Evolutionary conservation across 2,797 vertebrate species (phyloP).

Genomic region (Acrossocheilus wenchowensis): DNA sequence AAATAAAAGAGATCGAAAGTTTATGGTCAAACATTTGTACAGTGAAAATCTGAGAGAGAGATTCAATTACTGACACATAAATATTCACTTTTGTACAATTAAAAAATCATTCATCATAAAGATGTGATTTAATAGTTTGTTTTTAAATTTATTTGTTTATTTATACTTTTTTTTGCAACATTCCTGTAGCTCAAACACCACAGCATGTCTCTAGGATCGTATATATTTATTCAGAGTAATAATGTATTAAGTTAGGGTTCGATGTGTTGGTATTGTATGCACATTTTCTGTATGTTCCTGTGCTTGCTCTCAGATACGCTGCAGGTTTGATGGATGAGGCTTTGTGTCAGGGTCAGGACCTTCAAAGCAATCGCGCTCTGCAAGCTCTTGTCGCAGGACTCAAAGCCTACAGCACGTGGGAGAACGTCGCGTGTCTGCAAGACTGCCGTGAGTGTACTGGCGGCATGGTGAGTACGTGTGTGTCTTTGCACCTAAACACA

Average conservation of each 20-base stretch:
- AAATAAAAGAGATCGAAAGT: neutral
- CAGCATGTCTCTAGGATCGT: neutral
- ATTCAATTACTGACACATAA: neutral
- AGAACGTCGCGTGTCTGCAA: slow-evolving; percentile 71
- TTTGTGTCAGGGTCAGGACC: slow-evolving; percentile 66
- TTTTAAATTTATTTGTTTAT: neutral
- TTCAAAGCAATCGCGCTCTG: slow-evolving; percentile 60
- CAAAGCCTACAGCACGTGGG: slow-evolving; percentile 76
- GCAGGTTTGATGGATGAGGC: slow-evolving; percentile 69
- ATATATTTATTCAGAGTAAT: neutral
- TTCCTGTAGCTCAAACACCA: neutral
- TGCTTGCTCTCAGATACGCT: slow-evolving; percentile 61
- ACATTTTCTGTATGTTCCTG: neutral
- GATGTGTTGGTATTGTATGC: neutral
- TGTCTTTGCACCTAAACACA: neutral
- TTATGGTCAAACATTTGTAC: neutral
- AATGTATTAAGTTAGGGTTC: neutral
- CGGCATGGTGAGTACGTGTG: slow-evolving; percentile 67
- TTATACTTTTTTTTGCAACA: neutral
- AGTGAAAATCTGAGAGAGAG: neutral
- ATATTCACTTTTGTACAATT: neutral
- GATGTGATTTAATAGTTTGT: neutral
- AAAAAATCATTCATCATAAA: neutral
- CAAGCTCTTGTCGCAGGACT: slow-evolving; percentile 72
- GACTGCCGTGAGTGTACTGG: slow-evolving; percentile 71